Base-by-base conservation (phyloP, 2,797 vertebrate genomes). In the Petrocephalus schoutedeni region DNA sequence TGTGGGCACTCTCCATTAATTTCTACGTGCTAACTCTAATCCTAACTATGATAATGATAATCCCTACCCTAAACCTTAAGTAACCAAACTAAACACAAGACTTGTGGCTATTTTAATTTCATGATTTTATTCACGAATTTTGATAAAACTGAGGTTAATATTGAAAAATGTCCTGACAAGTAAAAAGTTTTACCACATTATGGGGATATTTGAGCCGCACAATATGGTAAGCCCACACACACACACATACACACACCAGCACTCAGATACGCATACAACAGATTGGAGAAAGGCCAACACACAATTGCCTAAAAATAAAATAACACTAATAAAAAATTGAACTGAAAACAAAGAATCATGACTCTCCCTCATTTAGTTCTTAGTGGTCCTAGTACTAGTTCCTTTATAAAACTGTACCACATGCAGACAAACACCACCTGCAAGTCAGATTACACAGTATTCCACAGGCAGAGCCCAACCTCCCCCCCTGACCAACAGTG, bases 381-480 rank as follows among this genome's bases (percentile, higher is more conserved):
- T 21, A 56, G 8, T 84, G 1, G 14, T 57, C 53, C 28, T 41
- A 54, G 28, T 16, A 85, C 23, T 41, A 58, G 54, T 19, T 28
- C 53, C 28, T 57, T 85, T 85, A 5, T 58, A 16, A n/a, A 85
- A 58, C 28, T 19, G 84, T 57, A 57, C 28, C 23, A 84, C 82
- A 23, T 84, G 82, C 64, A 64, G 49, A 59, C 82, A 90, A 87
- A 16, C 87, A 87, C 19, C 28, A 56, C n/a, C 16, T 49, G n/a
- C 87, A 49, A 41, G 59, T 88, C 89, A 91, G 88, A 91, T 91
- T 88, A 53, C 64, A 23, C 71, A 77, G 36, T 67, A 16, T 45
- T 64, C 74, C 90, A 85, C 64, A 87, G 84, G 59, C 23, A 74
- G 88, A 86, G 61, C 21, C 19, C 71, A 1, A 64, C 36, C 36